A percentile compares a stretch with the other conserved stretches of the same genome.
phyloP scores from a whole-genome alignment of 2,888 invertebrate species.

The Rosalia funebris region DNA sequence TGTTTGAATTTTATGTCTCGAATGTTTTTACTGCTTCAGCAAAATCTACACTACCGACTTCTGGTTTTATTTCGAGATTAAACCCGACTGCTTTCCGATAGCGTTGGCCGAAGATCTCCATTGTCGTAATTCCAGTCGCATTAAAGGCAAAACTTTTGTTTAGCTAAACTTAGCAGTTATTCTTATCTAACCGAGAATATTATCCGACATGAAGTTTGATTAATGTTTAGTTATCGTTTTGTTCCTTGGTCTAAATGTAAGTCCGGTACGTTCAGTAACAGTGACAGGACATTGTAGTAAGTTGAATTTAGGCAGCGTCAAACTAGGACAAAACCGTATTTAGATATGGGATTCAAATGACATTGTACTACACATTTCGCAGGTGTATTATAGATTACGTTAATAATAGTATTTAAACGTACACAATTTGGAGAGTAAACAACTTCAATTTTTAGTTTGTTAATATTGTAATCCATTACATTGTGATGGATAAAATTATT shows the following conservation, averaged over 20 bases:
- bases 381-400: too few species aligned
- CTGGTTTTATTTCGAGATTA: conserved; percentile 17
- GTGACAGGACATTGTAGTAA: too few species aligned
- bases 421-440: too few species aligned
- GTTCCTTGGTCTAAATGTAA: background rate
- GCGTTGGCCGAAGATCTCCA: conserved; percentile 5
- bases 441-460: too few species aligned
- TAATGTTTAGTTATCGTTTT: background rate
- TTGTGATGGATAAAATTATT: too few species aligned
- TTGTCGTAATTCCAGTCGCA: conserved; percentile 8
- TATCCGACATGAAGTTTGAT: background rate
- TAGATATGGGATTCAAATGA: too few species aligned
- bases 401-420: too few species aligned
- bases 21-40: conserved; percentile 10
- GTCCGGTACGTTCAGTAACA: too few species aligned
- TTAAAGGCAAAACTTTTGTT: conserved; percentile 12
- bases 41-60: background rate
- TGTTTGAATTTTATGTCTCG: conserved; percentile 2
- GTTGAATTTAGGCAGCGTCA: too few species aligned
- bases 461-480: too few species aligned
- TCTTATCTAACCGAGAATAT: background rate
- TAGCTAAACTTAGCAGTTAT: conserved; percentile 1
- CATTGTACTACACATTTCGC: too few species aligned
- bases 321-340: too few species aligned
- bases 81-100: conserved; percentile 4